Conservation (phyloP, 2,888 invertebrate species). For the Coenonympha arcania region DNA sequence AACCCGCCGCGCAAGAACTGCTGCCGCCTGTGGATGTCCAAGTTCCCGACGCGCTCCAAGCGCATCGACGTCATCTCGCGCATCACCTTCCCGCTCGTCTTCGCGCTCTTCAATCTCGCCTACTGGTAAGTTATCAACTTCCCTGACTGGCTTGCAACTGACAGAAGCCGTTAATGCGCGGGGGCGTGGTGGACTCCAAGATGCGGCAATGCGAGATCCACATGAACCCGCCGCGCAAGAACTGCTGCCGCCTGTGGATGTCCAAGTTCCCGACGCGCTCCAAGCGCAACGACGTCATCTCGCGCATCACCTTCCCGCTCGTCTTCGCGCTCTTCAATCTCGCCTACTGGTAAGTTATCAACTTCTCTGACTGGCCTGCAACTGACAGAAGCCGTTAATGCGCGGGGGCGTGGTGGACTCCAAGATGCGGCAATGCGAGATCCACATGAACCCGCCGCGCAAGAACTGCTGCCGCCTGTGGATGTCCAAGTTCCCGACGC, state of each 20-base stretch:
- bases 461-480: conserved; percentile 94
- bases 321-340: no score
- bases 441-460: conserved; percentile 88
- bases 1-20: conserved; percentile 88
- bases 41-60: conserved; percentile 96
- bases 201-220: no score
- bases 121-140: no score
- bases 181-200: no score
- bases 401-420: conserved; percentile 85
- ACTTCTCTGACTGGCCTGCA: conserved; percentile 70
- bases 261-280: no score
- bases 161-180: no score
- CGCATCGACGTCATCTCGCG: conserved; percentile 97
- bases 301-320: no score
- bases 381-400: conserved; percentile 89
- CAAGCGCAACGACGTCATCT: no score
- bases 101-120: conserved; percentile 94
- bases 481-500: conserved; percentile 95
- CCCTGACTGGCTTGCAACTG: no score
- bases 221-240: no score
- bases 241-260: no score
- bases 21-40: conserved; percentile 94
- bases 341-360: no score
- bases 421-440: conserved; percentile 91
- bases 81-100: conserved; percentile 95